A percentile compares a stretch with the other conserved stretches of the same genome.
phyloP scores from a whole-genome alignment of 2,113 vertebrate species.

The Petaurus breviceps region DNA sequence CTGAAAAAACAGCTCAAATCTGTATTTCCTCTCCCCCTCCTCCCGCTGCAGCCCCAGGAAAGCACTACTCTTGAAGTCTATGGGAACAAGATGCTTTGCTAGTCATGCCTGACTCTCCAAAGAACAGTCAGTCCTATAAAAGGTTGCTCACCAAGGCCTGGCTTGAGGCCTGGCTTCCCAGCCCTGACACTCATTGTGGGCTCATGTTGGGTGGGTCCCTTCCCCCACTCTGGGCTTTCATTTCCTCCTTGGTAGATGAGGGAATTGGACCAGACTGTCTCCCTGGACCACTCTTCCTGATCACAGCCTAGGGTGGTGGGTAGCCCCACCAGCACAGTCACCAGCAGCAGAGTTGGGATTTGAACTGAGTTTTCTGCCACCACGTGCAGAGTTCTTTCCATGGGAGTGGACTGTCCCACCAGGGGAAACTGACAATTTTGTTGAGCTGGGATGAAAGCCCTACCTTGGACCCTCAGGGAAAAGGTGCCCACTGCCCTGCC shows the following conservation, averaged over 20 bases:
- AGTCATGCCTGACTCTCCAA: neutral
- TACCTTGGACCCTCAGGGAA: neutral
- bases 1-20: neutral
- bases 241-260: neutral
- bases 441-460: neutral
- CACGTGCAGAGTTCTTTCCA: neutral
- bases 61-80: neutral
- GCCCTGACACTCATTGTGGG: neutral
- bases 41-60: neutral
- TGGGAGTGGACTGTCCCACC: neutral
- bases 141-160: neutral
- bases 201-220: neutral
- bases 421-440: neutral
- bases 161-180: neutral
- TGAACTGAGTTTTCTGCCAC: neutral
- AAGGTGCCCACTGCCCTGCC: neutral
- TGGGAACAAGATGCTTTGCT: neutral
- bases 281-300: neutral
- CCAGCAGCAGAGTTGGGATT: neutral
- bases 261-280: neutral
- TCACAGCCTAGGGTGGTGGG: neutral
- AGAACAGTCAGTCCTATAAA: neutral
- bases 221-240: neutral
- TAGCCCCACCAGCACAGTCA: neutral
- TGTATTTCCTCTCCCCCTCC: neutral